Base-by-base conservation (phyloP, 2,888 invertebrate genomes). In the Dolomedes plantarius region DNA sequence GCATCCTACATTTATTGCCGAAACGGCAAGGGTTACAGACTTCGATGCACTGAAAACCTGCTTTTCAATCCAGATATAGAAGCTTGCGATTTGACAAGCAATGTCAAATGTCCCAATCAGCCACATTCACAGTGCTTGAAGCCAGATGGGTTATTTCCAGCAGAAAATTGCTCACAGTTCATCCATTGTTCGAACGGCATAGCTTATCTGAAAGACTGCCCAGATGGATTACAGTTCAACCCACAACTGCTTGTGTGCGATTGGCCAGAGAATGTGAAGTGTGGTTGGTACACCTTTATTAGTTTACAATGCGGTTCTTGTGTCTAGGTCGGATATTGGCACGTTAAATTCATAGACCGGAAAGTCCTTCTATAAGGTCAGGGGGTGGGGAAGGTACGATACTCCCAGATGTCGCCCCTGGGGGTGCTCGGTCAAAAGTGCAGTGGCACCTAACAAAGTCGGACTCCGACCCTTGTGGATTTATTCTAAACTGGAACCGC, bases 191-290 rank as follows among this genome's bases (percentile, higher is more conserved):
- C 81, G 13, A 74, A 86, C 9, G 75, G 78, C 19, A 32, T 74
- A 11, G 65, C 86, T n/a, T 71, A 79, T 41, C 27, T 82, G 23
- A 88, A 81, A 56, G 41, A 64, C 0, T 88, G 88, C 32, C 82
- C 88, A 1, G 32, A 81, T 3, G 74, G 32, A 19, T 65, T 86
- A 6, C 76, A 86, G 32, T 88, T 86, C 36, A 88, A 88, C 65
- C 46, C 88, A 6, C 27, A 13, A 9, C 56, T 77, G 32, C 56
- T 73, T 39, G 88, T 88, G 13, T 88, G 88, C 31, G 88, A 88
- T 27, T 88, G 88, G 88, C 87, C 88, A 27, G 11, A 83, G 28
- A 65, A 76, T 50, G 88, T 82, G 16, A 73, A 73, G 11, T 88
- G 88, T n/a, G 73, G 86, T 86, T 81, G 80, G 86, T 76, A 27